Conservation (phyloP, 2,888 invertebrate species). For the Apamea monoglypha region DNA sequence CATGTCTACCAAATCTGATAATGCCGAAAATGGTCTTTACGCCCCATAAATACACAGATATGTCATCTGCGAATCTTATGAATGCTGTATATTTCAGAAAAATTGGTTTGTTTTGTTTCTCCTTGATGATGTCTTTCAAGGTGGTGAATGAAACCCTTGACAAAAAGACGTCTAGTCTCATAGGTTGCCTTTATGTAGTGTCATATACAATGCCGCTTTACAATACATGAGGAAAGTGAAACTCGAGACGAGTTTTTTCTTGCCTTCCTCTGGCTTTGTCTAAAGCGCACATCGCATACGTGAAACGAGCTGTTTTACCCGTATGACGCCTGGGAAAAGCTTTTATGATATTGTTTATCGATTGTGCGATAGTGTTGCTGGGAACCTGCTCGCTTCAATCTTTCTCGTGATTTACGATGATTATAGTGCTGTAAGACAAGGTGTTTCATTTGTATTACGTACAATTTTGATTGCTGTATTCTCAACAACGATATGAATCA, state of each 20-base stretch:
- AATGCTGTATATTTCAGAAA: constrained; percentile 27
- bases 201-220: constrained; percentile 76
- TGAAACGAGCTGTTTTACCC: constrained; percentile 75
- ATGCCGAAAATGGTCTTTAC: constrained; percentile 39
- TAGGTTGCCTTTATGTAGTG: constrained; percentile 70
- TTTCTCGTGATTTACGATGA: constrained; percentile 63
- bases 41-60: constrained; percentile 39
- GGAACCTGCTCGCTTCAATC: constrained; percentile 58
- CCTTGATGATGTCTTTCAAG: constrained; percentile 46
- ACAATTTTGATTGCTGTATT: constrained; percentile 41
- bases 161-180: constrained; percentile 75
- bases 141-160: constrained; percentile 70
- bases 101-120: constrained; percentile 21
- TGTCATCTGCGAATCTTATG: constrained; percentile 9
- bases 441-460: constrained; percentile 49
- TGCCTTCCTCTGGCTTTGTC: constrained; percentile 73
- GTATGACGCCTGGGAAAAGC: constrained; percentile 78
- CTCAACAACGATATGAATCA: constrained; percentile 49
- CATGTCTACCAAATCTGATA: constrained; percentile 67
- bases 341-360: constrained; percentile 79
- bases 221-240: constrained; percentile 82
- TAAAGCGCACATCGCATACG: constrained; percentile 71
- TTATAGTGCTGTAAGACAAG: constrained; percentile 51
- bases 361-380: constrained; percentile 66
- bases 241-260: constrained; percentile 80